phyloP scores from a whole-genome alignment of 2,888 invertebrate species.

The Conus canariensis region DNA sequence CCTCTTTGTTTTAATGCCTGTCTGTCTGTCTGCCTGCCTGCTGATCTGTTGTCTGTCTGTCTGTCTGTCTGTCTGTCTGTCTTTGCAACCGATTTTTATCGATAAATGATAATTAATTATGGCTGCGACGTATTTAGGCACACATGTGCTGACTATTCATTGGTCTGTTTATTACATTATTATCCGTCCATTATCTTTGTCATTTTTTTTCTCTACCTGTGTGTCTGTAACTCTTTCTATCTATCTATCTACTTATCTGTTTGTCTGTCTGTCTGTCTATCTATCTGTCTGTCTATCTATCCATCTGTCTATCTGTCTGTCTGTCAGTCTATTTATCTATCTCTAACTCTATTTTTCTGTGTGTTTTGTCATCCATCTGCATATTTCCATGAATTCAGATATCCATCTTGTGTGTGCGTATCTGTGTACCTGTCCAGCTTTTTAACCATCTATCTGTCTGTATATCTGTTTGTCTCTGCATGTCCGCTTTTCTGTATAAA shows the following conservation, averaged over 20 bases:
- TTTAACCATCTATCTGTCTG: neutral
- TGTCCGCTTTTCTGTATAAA: no score
- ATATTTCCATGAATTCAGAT: no score
- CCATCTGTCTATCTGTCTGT: no score
- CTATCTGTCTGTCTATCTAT: neutral
- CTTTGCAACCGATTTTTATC: neutral
- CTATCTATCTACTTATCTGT: no score
- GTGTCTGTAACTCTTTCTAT: no score
- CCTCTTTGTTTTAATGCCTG: neutral
- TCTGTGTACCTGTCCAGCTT: neutral
- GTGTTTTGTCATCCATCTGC: neutral
- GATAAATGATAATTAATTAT: no score
- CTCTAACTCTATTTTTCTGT: neutral
- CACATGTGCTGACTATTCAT: no score
- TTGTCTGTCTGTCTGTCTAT: neutral
- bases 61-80: neutral
- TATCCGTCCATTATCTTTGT: no score
- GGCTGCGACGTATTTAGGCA: no score
- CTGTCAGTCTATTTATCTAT: neutral
- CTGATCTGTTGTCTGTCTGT: neutral
- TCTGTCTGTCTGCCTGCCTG: neutral
- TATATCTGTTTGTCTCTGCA: neutral
- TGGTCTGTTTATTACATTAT: no score
- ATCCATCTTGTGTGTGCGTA: neutral
- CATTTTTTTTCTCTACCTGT: no score